Base-by-base conservation (phyloP, 2,113 vertebrate genomes). In the Motacilla tschutschensis region DNA sequence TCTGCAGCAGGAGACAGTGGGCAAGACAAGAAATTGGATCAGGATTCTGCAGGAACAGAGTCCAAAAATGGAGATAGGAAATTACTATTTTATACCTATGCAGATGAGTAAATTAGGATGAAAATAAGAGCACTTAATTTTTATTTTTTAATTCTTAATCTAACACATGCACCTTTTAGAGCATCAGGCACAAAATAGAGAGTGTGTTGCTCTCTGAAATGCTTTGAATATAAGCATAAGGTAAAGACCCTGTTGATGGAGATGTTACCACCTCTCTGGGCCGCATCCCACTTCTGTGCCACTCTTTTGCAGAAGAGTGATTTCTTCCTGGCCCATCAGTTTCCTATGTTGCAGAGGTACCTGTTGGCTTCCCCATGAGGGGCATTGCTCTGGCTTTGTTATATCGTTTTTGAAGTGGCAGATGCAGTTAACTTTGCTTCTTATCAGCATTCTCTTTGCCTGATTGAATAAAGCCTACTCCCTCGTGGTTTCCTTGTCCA, bases 261-360 rank as follows among this genome's bases (percentile, higher is more conserved):
- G 41, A 12, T 71, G 36, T 29, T 50, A 18, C 21, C 13, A 25
- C 16, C 4, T 62, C 33, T 64, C 31, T 51, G 41, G 12, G 36
- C 11, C 36, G 12, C 14, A 41, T 17, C 4, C 8, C 12, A 26
- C 0, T 5, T 1, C 38, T 40, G 8, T 36, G 29, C 29, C 26
- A 19, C 26, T 57, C 25, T 36, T 33, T 38, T 15, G 19, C 22
- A 48, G 65, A 19, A 51, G 4, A 84, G 24, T 28, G 44, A 43
- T 67, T 81, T 57, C 50, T 63, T 47, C 13, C 5, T 53, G 38
- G 14, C 31, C 35, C 26, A 31, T 20, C 47, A 43, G 13, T 59
- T 53, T 53, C 35, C 35, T 20, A 1, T 10, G 11, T 33, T 60
- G 29, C 21, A 65, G 29, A 50, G 18, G 19, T 59, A 16, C 36